Percentiles rank a stretch among this genome's conserved stretches.
phyloP scores from a whole-genome alignment of 2,797 vertebrate genomes.

The Scleropages formosus region DNA sequence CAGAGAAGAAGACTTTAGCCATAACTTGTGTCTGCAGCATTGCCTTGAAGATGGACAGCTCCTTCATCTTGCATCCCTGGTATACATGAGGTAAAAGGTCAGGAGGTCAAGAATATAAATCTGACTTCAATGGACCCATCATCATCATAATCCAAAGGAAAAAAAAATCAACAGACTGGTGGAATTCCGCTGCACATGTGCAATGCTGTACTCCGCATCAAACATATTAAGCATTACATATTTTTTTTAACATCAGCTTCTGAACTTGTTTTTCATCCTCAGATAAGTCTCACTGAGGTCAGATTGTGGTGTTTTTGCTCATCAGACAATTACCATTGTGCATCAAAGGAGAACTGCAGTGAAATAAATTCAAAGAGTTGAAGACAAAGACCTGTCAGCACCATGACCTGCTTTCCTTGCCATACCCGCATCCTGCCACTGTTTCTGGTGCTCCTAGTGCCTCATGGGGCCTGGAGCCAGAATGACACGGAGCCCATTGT shows the following conservation, averaged over 20 bases:
- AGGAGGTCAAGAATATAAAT: background rate
- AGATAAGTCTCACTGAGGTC: background rate
- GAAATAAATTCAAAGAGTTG: background rate
- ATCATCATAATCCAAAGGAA: background rate
- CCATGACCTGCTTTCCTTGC: background rate
- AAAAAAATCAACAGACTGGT: background rate
- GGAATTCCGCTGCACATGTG: constrained; percentile 10
- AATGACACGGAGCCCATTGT: constrained; percentile 75
- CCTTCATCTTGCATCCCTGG: background rate
- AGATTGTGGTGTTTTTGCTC: too few relatives aligned
- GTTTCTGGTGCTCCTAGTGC: constrained; percentile 47
- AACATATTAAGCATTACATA: background rate
- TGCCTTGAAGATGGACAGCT: constrained; percentile 5
- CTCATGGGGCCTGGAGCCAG: constrained; percentile 55
- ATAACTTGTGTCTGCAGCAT: background rate
- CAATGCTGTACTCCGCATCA: constrained; percentile 4
- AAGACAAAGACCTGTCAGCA: background rate
- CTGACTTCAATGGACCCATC: background rate
- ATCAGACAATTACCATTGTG: too few relatives aligned
- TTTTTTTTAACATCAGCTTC: too few relatives aligned
- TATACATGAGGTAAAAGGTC: background rate
- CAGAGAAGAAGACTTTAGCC: background rate
- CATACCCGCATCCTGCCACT: constrained; percentile 26
- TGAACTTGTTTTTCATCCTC: background rate
- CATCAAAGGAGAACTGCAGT: background rate